Evolutionary conservation across 1,140 invertebrate species (phyloP), one percentile per base, ranked within the genome.

Genomic region (Zaprionus kolodkinae): DNA sequence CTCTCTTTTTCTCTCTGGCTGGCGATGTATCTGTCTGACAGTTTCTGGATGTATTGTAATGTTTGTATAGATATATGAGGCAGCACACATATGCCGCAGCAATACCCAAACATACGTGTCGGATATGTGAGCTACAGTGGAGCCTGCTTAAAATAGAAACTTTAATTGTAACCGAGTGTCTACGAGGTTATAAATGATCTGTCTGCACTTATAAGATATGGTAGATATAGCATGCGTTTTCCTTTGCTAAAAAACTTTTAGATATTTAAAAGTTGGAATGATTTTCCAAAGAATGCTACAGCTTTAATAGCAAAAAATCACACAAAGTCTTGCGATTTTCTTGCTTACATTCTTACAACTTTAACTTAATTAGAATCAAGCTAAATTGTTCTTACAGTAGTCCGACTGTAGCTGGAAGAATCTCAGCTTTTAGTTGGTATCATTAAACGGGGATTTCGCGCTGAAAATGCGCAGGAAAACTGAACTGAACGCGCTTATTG

Each of bases 371-470:
- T 9, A 12, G 4, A 1, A 50, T 3, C 6, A 9, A 45, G 6
- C 45, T 50, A 1, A 50, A 4, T 50, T 50, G 11, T 15, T 6
- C 3, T 25, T 48, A 57, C 4, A n/a, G 27, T 11, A 30, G 27
- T 3, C 33, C 38, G 5, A 66, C 54, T 33, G 64, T 66, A 57
- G 13, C 25, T 13, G 21, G 66, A 3, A 65, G 70, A 87, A 79
- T 87, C 83, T 79, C 72, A 50, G 79, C 79, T 81, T 82, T 83
- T 87, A 79, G 82, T 87, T 86, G 68, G 61, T 79, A 75, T 82
- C 80, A 88, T 87, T 87, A 83, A 83, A 80, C 52, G 54, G 43
- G 66, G 67, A 79, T 75, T 76, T 57, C 6, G 52, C 38, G 50
- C 36, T 40, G n/a, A 25, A 79, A 59, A 52, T 10, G 10, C 15